Evolutionary conservation across 2,888 invertebrate species (phyloP).

Genomic region (Parnassius apollo): DNA sequence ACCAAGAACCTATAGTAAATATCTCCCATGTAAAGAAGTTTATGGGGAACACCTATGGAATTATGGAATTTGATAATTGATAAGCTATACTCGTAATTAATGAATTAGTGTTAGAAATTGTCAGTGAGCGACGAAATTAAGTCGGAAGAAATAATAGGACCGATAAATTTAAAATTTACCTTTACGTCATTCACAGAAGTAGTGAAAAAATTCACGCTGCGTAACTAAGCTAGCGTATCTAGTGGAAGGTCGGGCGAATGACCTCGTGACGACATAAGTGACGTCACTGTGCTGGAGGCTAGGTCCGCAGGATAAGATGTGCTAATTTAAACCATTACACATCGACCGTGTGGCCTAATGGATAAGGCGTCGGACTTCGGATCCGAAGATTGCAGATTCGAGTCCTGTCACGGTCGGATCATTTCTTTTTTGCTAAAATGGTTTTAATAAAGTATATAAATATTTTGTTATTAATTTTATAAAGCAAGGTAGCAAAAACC

Average conservation of each 20-base stretch:
- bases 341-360: conserved; percentile 85
- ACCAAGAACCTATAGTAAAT: no score
- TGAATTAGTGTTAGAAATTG: no score
- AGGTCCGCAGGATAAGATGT: conserved; percentile 34
- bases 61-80: no score
- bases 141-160: no score
- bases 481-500: no score
- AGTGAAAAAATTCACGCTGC: background rate
- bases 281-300: conserved; percentile 52
- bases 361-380: conserved; percentile 88
- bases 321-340: conserved; percentile 42
- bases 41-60: no score
- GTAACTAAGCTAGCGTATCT: conserved; percentile 23
- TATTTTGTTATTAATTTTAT: no score
- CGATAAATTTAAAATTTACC: background rate
- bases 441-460: background rate
- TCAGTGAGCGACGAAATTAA: no score
- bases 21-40: no score
- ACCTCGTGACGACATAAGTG: conserved; percentile 52
- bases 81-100: no score
- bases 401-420: conserved; percentile 85
- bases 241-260: conserved; percentile 34
- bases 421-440: conserved; percentile 23
- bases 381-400: conserved; percentile 88
- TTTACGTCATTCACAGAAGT: background rate